Conservation (phyloP, 2,797 vertebrate species). For the Coccyzus lansbergi region DNA sequence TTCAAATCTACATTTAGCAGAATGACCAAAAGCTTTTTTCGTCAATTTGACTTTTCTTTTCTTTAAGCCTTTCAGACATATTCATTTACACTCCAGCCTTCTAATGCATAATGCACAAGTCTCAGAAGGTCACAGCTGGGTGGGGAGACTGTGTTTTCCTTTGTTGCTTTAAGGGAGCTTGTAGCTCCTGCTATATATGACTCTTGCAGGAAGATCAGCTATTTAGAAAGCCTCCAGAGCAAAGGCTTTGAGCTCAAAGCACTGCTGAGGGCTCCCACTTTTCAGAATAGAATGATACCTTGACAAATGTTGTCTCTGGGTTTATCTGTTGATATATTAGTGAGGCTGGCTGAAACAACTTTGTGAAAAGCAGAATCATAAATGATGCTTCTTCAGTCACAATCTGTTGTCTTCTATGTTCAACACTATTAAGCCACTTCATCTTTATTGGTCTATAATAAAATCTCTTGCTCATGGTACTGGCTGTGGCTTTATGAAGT, state of each 20-base stretch:
- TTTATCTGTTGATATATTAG: neutral
- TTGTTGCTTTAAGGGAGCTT: neutral
- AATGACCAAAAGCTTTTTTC: neutral
- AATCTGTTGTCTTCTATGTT: conserved; percentile 3
- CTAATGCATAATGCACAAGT: conserved; percentile 47
- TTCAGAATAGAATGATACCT: neutral
- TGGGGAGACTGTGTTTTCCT: conserved; percentile 5
- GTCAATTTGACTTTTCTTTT: neutral
- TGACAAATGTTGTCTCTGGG: neutral
- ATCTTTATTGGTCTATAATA: neutral
- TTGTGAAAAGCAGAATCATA: conserved; percentile 26
- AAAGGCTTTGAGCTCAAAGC: conserved; percentile 16
- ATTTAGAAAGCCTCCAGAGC: conserved; percentile 18
- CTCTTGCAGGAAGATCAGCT: neutral
- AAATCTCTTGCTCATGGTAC: neutral
- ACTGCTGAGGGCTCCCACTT: neutral
- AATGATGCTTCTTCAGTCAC: conserved; percentile 17
- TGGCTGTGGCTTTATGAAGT: neutral
- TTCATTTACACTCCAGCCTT: conserved; percentile 33
- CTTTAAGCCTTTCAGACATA: neutral
- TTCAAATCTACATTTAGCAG: conserved; percentile 28
- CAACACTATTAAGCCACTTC: neutral
- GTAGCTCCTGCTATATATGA: neutral
- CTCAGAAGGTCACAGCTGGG: conserved; percentile 17
- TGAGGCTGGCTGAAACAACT: neutral